These are phyloP conservation scores for Sebastes variabilis DNA, from an alignment of 2,797 vertebrate species.

Conservation along the genomic window DNA sequence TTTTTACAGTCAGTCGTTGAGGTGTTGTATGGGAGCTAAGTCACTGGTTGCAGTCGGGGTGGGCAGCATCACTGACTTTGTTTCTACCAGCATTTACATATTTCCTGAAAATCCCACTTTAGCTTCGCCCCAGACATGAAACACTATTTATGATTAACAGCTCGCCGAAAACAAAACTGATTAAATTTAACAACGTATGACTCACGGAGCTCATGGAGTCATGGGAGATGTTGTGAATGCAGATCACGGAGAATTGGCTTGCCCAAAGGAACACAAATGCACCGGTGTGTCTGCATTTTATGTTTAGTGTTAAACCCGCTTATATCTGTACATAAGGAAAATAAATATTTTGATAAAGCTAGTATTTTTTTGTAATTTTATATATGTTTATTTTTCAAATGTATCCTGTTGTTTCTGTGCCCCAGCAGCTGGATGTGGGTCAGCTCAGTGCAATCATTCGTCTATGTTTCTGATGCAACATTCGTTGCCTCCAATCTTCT, in stretches of 20 bases:
- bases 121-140: background rate
- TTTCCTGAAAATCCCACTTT: constrained; percentile 9
- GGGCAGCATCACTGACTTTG: background rate
- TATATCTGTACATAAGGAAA: background rate
- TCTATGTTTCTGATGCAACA: constrained; percentile 43
- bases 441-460: constrained; percentile 12
- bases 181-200: constrained; percentile 16
- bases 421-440: constrained; percentile 6
- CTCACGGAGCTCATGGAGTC: constrained; percentile 9
- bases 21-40: background rate
- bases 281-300: background rate
- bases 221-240: constrained; percentile 15
- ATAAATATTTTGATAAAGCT: background rate
- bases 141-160: constrained; percentile 3
- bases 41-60: background rate
- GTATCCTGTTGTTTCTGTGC: background rate
- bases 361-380: background rate
- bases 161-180: constrained; percentile 8
- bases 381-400: background rate
- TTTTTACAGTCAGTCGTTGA: constrained; percentile 3
- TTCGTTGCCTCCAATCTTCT: constrained; percentile 48
- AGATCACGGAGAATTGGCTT: constrained; percentile 4
- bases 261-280: background rate
- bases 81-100: background rate
- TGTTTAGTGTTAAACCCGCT: constrained; percentile 6